These are phyloP conservation scores for Metridium senile DNA, from an alignment of 92 coral and sea anemone species.

Conservation along the genomic window DNA sequence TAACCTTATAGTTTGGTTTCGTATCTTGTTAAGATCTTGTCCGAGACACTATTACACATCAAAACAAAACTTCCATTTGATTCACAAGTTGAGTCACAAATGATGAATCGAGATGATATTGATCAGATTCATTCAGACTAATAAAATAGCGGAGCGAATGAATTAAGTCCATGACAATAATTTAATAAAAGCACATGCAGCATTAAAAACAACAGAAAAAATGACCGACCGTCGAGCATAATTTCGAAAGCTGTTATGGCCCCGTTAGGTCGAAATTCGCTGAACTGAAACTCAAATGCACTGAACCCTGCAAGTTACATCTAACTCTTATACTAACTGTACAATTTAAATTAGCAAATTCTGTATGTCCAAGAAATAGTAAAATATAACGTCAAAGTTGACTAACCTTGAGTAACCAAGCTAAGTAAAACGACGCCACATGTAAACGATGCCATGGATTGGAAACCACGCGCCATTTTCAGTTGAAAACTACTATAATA, in stretches of 20 bases:
- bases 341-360: too few species aligned
- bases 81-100: too few species aligned
- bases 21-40: too few species aligned
- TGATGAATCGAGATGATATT: too few species aligned
- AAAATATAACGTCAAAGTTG: slow-evolving; percentile 1
- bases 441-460: not conserved
- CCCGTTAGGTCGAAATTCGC: too few species aligned
- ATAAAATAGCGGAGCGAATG: too few species aligned
- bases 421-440: slow-evolving; percentile 9
- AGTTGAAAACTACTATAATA: not conserved
- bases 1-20: too few species aligned
- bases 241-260: not conserved
- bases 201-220: not conserved
- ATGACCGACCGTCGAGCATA: not conserved
- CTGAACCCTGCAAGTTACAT: too few species aligned
- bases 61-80: too few species aligned
- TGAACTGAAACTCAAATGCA: not conserved
- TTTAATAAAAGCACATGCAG: not conserved
- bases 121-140: too few species aligned
- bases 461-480: slow-evolving; percentile 16
- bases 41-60: too few species aligned
- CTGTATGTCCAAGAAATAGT: not conserved
- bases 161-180: not conserved
- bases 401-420: slow-evolving; percentile 9
- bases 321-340: too few species aligned